A percentile compares a stretch with the other conserved stretches of the same genome.
phyloP scores from a whole-genome alignment of 2,888 invertebrate genomes.

The Pammene fasciana region DNA sequence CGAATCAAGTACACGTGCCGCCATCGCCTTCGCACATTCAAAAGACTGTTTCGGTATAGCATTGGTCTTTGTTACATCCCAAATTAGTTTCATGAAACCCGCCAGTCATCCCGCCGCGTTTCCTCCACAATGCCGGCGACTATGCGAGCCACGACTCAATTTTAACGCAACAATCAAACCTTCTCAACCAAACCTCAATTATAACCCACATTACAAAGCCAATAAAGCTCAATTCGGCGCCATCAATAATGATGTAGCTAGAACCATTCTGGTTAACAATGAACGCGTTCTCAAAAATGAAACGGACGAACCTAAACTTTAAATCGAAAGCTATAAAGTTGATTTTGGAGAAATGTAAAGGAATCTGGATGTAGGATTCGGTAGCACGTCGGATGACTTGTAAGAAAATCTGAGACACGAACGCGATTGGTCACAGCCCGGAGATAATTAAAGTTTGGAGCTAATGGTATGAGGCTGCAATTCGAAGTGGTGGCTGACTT shows the following conservation, averaged over 20 bases:
- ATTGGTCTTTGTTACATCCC: slow-evolving; percentile 80
- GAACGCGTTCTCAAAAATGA: slow-evolving; percentile 55
- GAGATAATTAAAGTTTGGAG: slow-evolving; percentile 83
- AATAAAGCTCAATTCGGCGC: slow-evolving; percentile 73
- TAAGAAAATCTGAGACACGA: slow-evolving; percentile 80
- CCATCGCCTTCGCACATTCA: slow-evolving; percentile 67
- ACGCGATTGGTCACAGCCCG: slow-evolving; percentile 82
- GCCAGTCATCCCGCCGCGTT: slow-evolving; percentile 79
- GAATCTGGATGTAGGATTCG: slow-evolving; percentile 67
- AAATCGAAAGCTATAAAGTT: slow-evolving; percentile 57
- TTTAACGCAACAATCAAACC: slow-evolving; percentile 58
- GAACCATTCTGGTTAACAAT: slow-evolving; percentile 61
- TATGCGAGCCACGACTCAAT: slow-evolving; percentile 68
- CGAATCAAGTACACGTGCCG: slow-evolving; percentile 59
- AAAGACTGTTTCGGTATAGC: slow-evolving; percentile 77
- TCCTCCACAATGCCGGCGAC: slow-evolving; percentile 76
- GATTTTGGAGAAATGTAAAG: slow-evolving; percentile 48
- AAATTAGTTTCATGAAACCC: slow-evolving; percentile 82
- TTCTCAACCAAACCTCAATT: slow-evolving; percentile 55
- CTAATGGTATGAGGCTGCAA: slow-evolving; percentile 80
- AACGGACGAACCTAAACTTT: slow-evolving; percentile 61
- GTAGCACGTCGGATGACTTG: slow-evolving; percentile 83
- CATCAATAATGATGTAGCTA: slow-evolving; percentile 56
- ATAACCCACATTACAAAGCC: slow-evolving; percentile 57
- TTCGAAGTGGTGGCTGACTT: slow-evolving; percentile 80